Evolutionary conservation across 2,113 vertebrate species (phyloP).

Genomic region (Perca schrenkii): DNA sequence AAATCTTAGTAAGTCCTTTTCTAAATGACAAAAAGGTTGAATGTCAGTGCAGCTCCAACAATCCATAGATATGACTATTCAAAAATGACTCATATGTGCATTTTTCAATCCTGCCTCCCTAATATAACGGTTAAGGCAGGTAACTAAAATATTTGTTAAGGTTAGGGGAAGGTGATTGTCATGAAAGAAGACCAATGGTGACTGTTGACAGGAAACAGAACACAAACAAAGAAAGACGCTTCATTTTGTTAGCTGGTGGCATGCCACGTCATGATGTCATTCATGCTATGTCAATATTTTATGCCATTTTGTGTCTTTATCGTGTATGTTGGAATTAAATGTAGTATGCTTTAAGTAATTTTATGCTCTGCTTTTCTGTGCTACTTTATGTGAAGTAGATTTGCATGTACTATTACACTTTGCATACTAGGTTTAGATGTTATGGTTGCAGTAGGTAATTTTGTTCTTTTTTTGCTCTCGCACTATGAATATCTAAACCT

Average conservation of each 20-base stretch:
- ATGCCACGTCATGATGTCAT: background rate
- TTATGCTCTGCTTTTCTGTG: background rate
- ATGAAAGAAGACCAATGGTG: background rate
- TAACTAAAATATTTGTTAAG: background rate
- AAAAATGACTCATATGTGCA: background rate
- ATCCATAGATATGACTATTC: background rate
- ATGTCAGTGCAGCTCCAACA: background rate
- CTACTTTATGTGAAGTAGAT: background rate
- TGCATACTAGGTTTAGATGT: background rate
- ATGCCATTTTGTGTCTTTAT: background rate
- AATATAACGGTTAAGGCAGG: background rate
- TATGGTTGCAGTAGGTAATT: background rate
- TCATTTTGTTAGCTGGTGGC: too few species aligned
- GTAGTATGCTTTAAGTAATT: background rate
- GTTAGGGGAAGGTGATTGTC: background rate
- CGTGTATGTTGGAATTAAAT: background rate
- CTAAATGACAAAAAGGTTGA: background rate
- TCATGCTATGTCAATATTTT: too few species aligned
- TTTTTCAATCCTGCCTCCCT: background rate
- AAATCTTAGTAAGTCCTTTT: background rate
- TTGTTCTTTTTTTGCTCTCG: background rate
- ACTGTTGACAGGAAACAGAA: background rate
- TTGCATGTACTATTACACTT: too few species aligned
- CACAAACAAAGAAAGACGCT: background rate
- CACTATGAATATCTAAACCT: background rate